A percentile compares a stretch with the other conserved stretches of the same genome.
These are phyloP conservation scores for Trypoxylus dichotomus DNA, from an alignment of 1,140 invertebrate genomes.

Conservation along the genomic window DNA sequence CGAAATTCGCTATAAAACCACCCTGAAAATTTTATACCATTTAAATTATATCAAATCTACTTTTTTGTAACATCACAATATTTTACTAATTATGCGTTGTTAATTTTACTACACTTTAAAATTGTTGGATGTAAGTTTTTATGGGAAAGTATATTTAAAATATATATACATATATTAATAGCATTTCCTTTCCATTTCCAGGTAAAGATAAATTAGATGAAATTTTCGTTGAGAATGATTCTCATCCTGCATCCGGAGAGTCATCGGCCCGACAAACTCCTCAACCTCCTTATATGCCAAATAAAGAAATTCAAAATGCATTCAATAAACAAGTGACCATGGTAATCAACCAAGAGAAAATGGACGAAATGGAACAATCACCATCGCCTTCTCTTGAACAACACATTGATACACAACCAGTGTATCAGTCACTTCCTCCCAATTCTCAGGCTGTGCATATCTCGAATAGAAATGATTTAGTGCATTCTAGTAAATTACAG, in stretches of 20 bases:
- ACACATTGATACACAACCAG: slow-evolving; percentile 9
- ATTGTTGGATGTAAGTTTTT: too few relatives aligned
- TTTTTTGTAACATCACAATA: too few relatives aligned
- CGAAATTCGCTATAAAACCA: too few relatives aligned
- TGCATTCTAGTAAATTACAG: slow-evolving; percentile 48
- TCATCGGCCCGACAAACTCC: slow-evolving; percentile 52
- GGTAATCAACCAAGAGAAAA: slow-evolving; percentile 40
- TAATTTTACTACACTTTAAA: too few relatives aligned
- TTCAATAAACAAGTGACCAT: slow-evolving; percentile 49
- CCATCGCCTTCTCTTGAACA: background rate
- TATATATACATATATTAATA: too few relatives aligned
- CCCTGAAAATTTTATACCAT: too few relatives aligned
- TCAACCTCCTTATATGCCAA: slow-evolving; percentile 42
- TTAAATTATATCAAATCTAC: too few relatives aligned
- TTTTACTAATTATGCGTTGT: too few relatives aligned
- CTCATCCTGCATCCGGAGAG: slow-evolving; percentile 49
- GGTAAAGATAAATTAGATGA: slow-evolving; percentile 45
- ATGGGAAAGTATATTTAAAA: too few relatives aligned
- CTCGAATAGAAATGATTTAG: slow-evolving; percentile 39
- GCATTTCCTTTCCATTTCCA: slow-evolving; percentile 2
- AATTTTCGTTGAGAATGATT: slow-evolving; percentile 46
- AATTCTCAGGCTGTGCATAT: slow-evolving; percentile 37
- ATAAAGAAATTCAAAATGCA: slow-evolving; percentile 49
- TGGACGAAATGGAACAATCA: slow-evolving; percentile 31
- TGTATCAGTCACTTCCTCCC: slow-evolving; percentile 27